Base-by-base conservation (phyloP, 1,140 invertebrate species). In the Tetraneura akinire region DNA sequence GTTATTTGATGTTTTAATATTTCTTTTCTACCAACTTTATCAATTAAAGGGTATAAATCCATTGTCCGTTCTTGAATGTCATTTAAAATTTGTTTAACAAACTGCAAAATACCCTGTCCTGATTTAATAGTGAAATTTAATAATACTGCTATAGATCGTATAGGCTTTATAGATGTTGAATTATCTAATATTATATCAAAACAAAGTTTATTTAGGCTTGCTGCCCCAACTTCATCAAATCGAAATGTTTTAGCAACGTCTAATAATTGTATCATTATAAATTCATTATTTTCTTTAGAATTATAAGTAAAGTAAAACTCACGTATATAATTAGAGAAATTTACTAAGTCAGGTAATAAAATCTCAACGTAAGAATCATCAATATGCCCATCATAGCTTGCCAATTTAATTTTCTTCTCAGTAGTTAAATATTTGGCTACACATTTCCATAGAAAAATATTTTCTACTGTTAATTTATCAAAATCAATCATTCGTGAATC, bases 401-500 rank as follows among this genome's bases (percentile, higher is more conserved):
- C 37, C 23, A 78, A 29, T 18, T 60, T 37, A 60, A 78, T 78
- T 78, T 78, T 78, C 2, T 78, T 78, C 18, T 78, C 74, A 2
- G 16, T 29, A 6, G 55, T 78, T 60, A 78, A 78, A 47, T 78
- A 78, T 47, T 78, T 78, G 2, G 74, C 55, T 16, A 78, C 8
- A 45, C 55, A 78, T 26, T 78, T 78, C 74, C 74, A 78, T 13
- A 78, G 26, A 45, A 78, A 78, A 78, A 78, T 78, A 26, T 62
- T 78, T 78, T 78, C 74, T 0, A 62, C 23, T 8, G 37, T 26
- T 78, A 78, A 60, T 4, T 29, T 16, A 32, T 60, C 42, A 78
- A 42, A 78, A 6, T 45, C 10, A 18, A 78, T 78, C 74, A 60
- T 78, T 62, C 74, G 13, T 11, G 74, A 16, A 16, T 78, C 37